Base-by-base conservation (phyloP, 2,113 vertebrate genomes). In the Cromileptes altivelis region DNA sequence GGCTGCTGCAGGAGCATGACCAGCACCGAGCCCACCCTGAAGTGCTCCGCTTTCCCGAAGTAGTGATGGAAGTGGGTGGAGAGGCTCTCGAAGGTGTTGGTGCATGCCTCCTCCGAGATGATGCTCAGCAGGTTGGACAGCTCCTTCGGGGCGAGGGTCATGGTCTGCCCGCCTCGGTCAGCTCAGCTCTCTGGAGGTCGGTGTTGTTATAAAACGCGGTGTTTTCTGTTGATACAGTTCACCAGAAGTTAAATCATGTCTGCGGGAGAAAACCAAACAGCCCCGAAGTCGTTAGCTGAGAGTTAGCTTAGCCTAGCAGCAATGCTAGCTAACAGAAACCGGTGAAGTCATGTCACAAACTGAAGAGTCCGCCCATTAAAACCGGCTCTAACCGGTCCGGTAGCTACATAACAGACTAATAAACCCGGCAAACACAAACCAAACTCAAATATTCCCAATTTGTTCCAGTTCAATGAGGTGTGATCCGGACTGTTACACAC, bases 1-100 rank as follows among this genome's bases (percentile, higher is more conserved):
- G 98, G 97, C 95, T 99, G 98, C 95, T 99, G 98, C 12, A 99
- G 97, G 30, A 99, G 96, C 95, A 99, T 96, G 21, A 99, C 98
- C 58, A 99, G 91, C 77, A 97, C 98, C 23, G 98, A 98, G 23
- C 98, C 98, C 85, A 97, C 95, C 65, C 98, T 95, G 95, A 99
- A 99, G 90, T 99, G 98, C 82, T 99, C 98, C 69, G 97, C 97
- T 78, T 98, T 98, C 10, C 97, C 97, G 87, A 99, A 99, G 92
- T 96, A 98, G 85, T 99, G 98, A 75, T 99, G 98, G 92, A 99
- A 98, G 85, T 98, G 97, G 4, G 95, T 96, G 82, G 98, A 99
- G 42, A 99, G 95, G 84, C 95, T 97, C 91, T 99, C 98, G 81
- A 99, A 99, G 17, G 97, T 97, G 95, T 96, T 98, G 88, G 95